These are phyloP conservation scores for Oxygymnocypris stewartii DNA, from an alignment of 2,113 vertebrate genomes.

Conservation along the genomic window DNA sequence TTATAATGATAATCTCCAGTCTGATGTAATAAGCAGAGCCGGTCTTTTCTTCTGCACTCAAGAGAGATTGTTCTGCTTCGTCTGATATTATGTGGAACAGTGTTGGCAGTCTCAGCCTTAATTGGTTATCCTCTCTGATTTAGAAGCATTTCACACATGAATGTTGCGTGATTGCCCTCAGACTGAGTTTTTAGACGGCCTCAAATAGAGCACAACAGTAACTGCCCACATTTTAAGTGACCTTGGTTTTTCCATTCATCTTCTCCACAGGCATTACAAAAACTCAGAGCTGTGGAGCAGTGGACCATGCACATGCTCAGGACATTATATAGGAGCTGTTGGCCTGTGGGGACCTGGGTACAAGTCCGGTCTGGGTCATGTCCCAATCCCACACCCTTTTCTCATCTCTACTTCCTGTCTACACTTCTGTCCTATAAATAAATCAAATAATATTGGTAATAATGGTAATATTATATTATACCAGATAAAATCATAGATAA, in stretches of 20 bases:
- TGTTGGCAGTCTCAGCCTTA: slow-evolving; percentile 16
- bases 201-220: not conserved
- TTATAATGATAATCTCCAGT: not conserved
- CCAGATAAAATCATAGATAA: not conserved
- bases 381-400: not conserved
- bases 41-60: not conserved
- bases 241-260: not conserved
- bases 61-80: not conserved
- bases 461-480: no score
- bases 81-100: slow-evolving; percentile 5
- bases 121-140: slow-evolving; percentile 6
- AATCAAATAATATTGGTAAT: not conserved
- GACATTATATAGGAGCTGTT: not conserved
- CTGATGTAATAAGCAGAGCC: not conserved
- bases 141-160: slow-evolving; percentile 5
- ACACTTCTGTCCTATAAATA: not conserved
- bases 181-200: not conserved
- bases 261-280: not conserved
- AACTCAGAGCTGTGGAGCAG: not conserved
- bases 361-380: not conserved
- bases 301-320: not conserved
- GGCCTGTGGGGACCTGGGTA: not conserved
- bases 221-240: not conserved
- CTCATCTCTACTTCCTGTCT: not conserved
- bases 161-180: slow-evolving; percentile 8